Conservation (phyloP, 2,888 invertebrate genomes). For the Myopa testacea region DNA sequence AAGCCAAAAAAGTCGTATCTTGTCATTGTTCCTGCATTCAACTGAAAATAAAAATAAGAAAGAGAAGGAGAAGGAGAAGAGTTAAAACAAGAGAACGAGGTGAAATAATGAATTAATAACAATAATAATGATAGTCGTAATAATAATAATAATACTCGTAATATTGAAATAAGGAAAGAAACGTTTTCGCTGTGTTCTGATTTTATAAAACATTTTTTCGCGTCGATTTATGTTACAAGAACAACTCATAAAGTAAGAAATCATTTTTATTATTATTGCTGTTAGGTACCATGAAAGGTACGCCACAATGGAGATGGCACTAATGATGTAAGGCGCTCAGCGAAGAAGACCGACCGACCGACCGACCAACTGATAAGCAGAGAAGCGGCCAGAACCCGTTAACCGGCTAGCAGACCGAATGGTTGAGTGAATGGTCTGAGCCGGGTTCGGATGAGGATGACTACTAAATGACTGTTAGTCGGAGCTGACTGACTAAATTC, state of each 20-base stretch:
- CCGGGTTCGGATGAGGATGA: background rate
- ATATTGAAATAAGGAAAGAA: background rate
- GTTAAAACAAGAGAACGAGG: background rate
- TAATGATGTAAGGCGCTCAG: constrained; percentile 32
- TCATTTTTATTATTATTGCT: constrained; percentile 19
- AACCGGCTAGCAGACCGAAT: background rate
- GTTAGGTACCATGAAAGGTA: background rate
- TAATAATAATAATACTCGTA: too few relatives aligned
- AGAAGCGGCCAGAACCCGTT: constrained; percentile 28
- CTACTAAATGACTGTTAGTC: background rate
- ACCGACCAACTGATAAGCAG: background rate
- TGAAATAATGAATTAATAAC: too few relatives aligned
- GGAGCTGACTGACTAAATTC: background rate
- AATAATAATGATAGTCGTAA: background rate
- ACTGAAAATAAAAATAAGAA: constrained; percentile 23
- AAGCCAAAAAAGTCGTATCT: constrained; percentile 19
- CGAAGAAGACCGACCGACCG: constrained; percentile 11
- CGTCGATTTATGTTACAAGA: constrained; percentile 9
- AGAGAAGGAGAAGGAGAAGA: background rate
- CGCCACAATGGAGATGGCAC: background rate
- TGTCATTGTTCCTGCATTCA: constrained; percentile 21
- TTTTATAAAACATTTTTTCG: background rate
- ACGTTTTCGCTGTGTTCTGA: background rate
- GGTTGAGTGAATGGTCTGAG: background rate
- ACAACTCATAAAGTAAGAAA: constrained; percentile 21